Evolutionary conservation across 2,888 invertebrate species (phyloP).

Genomic region (Drosophila greeni): DNA sequence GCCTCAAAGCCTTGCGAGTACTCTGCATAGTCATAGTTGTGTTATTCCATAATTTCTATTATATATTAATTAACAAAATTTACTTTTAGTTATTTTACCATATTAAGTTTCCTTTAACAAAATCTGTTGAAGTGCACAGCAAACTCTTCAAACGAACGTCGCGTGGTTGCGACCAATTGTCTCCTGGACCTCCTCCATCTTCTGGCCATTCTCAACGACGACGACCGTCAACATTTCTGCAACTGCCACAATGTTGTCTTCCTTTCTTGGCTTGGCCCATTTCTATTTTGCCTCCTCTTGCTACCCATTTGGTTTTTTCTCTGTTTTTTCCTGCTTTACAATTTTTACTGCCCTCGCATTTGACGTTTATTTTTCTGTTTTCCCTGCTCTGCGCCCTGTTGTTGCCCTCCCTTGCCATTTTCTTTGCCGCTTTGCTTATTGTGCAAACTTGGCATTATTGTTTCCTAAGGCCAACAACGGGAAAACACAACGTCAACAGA

Average conservation of each 20-base stretch:
- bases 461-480: conserved; percentile 72
- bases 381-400: conserved; percentile 16
- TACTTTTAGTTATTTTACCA: no score
- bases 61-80: background rate
- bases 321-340: conserved; percentile 62
- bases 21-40: no score
- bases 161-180: conserved; percentile 47
- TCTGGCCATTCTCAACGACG: conserved; percentile 15
- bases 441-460: conserved; percentile 76
- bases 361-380: conserved; percentile 49
- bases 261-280: conserved; percentile 59
- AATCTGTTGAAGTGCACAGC: conserved; percentile 14
- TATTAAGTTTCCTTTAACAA: background rate
- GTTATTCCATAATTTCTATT: no score
- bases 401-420: conserved; percentile 39
- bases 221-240: conserved; percentile 70
- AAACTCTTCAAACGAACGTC: conserved; percentile 46
- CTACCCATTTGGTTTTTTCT: conserved; percentile 20
- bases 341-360: conserved; percentile 67
- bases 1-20: no score
- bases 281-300: conserved; percentile 48
- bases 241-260: conserved; percentile 72
- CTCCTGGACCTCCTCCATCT: conserved; percentile 26
- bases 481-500: conserved; percentile 67
- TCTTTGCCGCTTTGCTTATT: conserved; percentile 51